Evolutionary conservation across 2,113 vertebrate genomes (phyloP).

Genomic region (Oreochromis tanganicae): DNA sequence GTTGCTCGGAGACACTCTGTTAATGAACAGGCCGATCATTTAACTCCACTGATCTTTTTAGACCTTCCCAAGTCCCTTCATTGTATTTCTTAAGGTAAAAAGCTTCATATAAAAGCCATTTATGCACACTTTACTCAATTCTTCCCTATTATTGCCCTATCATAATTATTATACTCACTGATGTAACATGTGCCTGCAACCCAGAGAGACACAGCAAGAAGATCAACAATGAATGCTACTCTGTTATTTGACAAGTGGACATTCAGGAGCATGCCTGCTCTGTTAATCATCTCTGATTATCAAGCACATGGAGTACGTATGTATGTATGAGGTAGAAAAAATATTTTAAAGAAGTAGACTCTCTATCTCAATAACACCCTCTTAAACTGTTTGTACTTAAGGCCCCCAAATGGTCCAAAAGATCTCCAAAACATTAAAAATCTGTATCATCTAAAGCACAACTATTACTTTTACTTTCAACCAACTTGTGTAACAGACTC

Average conservation of each 20-base stretch:
- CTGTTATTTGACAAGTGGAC: neutral
- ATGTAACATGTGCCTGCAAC: neutral
- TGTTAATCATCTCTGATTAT: rapidly evolving
- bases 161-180: neutral
- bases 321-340: neutral
- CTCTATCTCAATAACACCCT: neutral
- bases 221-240: neutral
- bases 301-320: neutral
- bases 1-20: neutral
- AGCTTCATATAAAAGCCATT: neutral
- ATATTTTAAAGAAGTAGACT: neutral
- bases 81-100: neutral
- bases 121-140: neutral
- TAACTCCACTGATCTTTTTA: neutral
- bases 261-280: neutral
- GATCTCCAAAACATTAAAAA: neutral
- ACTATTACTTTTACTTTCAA: neutral
- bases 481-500: neutral
- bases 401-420: neutral
- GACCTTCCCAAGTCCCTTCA: neutral
- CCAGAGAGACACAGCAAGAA: neutral
- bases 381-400: neutral
- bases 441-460: neutral
- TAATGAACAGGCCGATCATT: neutral
- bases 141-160: neutral